Evolutionary conservation across 2,888 invertebrate species (phyloP).

Genomic region (Drosophila cognata): DNA sequence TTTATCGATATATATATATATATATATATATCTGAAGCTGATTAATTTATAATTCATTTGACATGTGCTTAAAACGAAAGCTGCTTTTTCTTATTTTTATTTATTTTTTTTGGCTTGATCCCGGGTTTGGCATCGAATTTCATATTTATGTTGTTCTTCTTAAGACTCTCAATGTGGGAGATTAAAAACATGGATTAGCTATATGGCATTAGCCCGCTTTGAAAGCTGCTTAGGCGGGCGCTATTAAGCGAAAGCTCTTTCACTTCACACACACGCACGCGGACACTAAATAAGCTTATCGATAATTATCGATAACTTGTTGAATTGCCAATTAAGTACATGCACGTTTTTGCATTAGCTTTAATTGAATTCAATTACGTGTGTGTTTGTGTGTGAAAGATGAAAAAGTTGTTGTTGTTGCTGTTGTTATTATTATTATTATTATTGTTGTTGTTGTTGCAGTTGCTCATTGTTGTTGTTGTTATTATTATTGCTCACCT

Average conservation of each 20-base stretch:
- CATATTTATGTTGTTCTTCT: neutral
- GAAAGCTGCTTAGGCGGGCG: slow-evolving; percentile 6
- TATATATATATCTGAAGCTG: neutral
- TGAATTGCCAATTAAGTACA: slow-evolving; percentile 22
- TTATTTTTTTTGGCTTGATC: no score
- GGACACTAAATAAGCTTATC: slow-evolving; percentile 17
- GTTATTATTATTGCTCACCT: slow-evolving; percentile 73
- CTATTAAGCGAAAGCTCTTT: slow-evolving; percentile 38
- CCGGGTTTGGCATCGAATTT: neutral
- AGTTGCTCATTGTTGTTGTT: slow-evolving; percentile 2
- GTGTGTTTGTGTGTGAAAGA: slow-evolving; percentile 18
- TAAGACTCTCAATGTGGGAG: neutral
- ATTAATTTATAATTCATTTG: neutral
- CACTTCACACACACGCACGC: slow-evolving; percentile 23
- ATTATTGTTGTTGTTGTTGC: neutral
- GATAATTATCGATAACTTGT: slow-evolving; percentile 43
- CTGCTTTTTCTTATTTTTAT: neutral
- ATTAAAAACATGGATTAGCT: neutral
- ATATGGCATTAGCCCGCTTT: slow-evolving; percentile 7
- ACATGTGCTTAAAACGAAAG: neutral
- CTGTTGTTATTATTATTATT: slow-evolving; percentile 11
- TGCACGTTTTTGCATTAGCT: slow-evolving; percentile 37
- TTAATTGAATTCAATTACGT: slow-evolving; percentile 57
- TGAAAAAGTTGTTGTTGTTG: slow-evolving; percentile 28
- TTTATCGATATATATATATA: neutral